Percentiles rank a stretch among this genome's conserved stretches.
Evolutionary conservation across 2,113 vertebrate species (phyloP).

Genomic region (Lanius ludovicianus): DNA sequence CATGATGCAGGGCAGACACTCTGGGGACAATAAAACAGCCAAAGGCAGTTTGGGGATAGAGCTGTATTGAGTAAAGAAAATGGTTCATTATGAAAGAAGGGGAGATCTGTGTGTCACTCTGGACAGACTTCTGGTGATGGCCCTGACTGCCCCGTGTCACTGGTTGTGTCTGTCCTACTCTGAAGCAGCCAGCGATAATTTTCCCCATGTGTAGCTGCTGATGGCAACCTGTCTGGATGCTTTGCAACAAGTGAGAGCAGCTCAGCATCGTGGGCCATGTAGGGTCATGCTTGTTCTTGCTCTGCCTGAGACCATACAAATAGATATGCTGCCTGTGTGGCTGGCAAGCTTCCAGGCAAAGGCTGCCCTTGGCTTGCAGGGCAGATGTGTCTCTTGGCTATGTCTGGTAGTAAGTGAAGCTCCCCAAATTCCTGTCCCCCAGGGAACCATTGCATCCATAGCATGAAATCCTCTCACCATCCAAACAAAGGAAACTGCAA

Average conservation of each 20-base stretch:
- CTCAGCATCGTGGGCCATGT: fast-evolving
- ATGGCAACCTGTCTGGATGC: not conserved
- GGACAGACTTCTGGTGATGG: not conserved
- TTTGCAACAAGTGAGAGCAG: not conserved
- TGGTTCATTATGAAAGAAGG: not conserved
- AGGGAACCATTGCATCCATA: not conserved
- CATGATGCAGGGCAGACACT: not conserved
- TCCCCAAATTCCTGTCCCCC: not conserved
- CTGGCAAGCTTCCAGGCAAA: not conserved
- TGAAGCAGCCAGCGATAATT: not conserved
- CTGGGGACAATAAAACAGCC: not conserved
- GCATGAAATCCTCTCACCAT: not conserved
- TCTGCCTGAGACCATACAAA: not conserved
- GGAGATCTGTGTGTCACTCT: not conserved
- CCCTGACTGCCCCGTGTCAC: not conserved
- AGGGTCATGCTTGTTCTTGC: not conserved
- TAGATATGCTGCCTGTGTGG: not conserved
- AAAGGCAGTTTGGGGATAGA: not conserved
- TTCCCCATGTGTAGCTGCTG: not conserved
- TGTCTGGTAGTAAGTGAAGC: not conserved
- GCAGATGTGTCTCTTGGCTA: not conserved
- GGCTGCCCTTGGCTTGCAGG: not conserved
- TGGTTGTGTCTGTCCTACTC: not conserved
- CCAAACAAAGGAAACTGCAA: not conserved
- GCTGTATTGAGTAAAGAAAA: not conserved